Conservation (phyloP, 2,888 invertebrate genomes). For the Spodoptera exigua region DNA sequence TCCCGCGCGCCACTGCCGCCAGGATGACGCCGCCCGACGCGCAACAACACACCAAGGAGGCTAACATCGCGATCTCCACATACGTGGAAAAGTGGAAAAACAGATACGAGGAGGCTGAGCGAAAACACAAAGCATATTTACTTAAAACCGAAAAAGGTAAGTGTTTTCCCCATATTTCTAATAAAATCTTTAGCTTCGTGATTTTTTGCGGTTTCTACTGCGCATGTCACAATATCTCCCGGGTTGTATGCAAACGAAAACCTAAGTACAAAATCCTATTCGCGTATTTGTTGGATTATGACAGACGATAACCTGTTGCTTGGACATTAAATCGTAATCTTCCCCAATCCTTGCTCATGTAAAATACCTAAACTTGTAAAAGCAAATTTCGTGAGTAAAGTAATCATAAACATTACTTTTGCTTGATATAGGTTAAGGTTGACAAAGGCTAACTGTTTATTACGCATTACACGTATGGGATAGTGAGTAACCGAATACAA, state of each 20-base stretch:
- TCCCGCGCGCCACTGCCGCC: slow-evolving; percentile 86
- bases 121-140: slow-evolving; percentile 91
- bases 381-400: slow-evolving; percentile 25
- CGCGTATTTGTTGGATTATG: slow-evolving; percentile 85
- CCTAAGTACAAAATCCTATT: slow-evolving; percentile 80
- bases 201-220: slow-evolving; percentile 66
- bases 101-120: slow-evolving; percentile 92
- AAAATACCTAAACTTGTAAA: slow-evolving; percentile 52
- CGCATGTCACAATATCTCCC: slow-evolving; percentile 78
- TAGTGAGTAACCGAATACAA: slow-evolving; percentile 36
- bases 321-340: slow-evolving; percentile 80
- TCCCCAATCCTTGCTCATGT: slow-evolving; percentile 69
- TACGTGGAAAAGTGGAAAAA: slow-evolving; percentile 91
- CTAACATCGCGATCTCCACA: slow-evolving; percentile 85
- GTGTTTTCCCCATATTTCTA: slow-evolving; percentile 65
- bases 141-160: slow-evolving; percentile 92
- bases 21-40: slow-evolving; percentile 88
- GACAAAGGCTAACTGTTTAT: slow-evolving; percentile 47
- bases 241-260: slow-evolving; percentile 81
- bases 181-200: slow-evolving; percentile 60
- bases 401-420: slow-evolving; percentile 36
- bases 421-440: slow-evolving; percentile 49
- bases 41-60: slow-evolving; percentile 84
- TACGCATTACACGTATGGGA: slow-evolving; percentile 39
- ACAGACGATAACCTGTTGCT: slow-evolving; percentile 86